Evolutionary conservation across 1,140 invertebrate species (phyloP).

Genomic region (Conus ventricosus): DNA sequence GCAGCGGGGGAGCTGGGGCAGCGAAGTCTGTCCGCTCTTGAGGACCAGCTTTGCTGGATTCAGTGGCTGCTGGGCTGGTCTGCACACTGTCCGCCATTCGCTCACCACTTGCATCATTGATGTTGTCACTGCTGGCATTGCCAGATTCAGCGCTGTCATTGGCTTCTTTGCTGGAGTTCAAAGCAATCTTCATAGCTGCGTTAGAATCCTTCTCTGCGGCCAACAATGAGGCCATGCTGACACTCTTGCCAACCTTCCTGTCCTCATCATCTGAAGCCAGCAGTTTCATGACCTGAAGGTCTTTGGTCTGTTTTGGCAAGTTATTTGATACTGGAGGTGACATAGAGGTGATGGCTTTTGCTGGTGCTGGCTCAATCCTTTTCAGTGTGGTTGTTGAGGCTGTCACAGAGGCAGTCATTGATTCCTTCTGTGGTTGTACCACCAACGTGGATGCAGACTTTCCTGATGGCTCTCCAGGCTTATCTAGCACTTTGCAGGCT

Average conservation of each 20-base stretch:
- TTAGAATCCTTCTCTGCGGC: background rate
- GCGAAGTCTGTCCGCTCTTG: background rate
- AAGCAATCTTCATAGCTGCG: background rate
- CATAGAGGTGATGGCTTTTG: background rate
- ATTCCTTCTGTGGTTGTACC: background rate
- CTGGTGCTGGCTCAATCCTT: background rate
- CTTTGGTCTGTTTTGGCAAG: background rate
- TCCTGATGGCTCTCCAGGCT: background rate
- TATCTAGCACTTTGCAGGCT: slow-evolving; percentile 27
- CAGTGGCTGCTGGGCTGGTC: background rate
- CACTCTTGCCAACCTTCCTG: background rate
- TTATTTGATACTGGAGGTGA: background rate
- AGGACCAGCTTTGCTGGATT: background rate
- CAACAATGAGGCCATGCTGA: background rate
- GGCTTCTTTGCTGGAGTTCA: background rate
- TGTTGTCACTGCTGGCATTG: background rate
- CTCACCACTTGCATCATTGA: too few species aligned
- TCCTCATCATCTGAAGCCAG: background rate
- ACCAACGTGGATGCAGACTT: background rate
- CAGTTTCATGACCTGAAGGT: slow-evolving; percentile 10
- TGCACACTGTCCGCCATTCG: background rate
- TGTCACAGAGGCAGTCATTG: background rate
- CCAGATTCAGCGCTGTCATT: background rate
- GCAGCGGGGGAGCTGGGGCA: background rate
- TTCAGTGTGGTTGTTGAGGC: background rate